A percentile compares a stretch with the other conserved stretches of the same genome.
phyloP scores from a whole-genome alignment of 2,888 invertebrate species.

The Eupithecia insigniata region DNA sequence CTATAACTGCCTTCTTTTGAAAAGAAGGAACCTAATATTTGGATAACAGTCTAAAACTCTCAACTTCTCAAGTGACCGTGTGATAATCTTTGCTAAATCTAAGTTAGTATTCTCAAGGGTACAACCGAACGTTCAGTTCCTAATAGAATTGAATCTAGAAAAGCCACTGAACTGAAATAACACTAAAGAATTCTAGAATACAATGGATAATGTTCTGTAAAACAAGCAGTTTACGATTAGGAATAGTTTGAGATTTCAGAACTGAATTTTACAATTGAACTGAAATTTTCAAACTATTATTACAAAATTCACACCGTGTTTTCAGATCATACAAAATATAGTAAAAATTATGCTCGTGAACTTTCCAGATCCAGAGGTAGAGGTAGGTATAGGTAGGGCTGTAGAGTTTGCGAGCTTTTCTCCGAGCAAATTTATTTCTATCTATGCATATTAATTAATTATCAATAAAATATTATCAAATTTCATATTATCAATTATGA shows the following conservation, averaged over 20 bases:
- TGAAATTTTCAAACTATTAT: too few relatives aligned
- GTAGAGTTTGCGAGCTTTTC: too few relatives aligned
- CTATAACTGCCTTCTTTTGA: not conserved
- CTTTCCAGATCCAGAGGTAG: too few relatives aligned
- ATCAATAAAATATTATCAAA: too few relatives aligned
- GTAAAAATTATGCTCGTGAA: too few relatives aligned
- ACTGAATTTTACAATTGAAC: not conserved
- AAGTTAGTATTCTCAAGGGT: constrained; percentile 18
- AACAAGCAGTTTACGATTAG: not conserved
- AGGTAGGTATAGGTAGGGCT: too few relatives aligned
- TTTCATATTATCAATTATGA: too few relatives aligned
- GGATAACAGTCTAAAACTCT: not conserved
- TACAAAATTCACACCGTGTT: too few relatives aligned
- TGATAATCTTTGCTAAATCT: not conserved
- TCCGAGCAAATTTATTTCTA: too few relatives aligned
- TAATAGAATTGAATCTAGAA: constrained; percentile 11
- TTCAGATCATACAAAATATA: too few relatives aligned
- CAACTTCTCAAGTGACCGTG: not conserved
- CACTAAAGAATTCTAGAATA: constrained; percentile 5
- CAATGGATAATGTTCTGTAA: not conserved
- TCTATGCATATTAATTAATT: too few relatives aligned
- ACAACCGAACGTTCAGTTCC: not conserved
- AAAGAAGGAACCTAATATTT: not conserved
- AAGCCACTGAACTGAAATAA: not conserved
- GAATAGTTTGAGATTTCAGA: not conserved